A percentile compares a stretch with the other conserved stretches of the same genome.
Evolutionary conservation across 2,888 invertebrate genomes (phyloP).

Genomic region (Leuctra nigra): DNA sequence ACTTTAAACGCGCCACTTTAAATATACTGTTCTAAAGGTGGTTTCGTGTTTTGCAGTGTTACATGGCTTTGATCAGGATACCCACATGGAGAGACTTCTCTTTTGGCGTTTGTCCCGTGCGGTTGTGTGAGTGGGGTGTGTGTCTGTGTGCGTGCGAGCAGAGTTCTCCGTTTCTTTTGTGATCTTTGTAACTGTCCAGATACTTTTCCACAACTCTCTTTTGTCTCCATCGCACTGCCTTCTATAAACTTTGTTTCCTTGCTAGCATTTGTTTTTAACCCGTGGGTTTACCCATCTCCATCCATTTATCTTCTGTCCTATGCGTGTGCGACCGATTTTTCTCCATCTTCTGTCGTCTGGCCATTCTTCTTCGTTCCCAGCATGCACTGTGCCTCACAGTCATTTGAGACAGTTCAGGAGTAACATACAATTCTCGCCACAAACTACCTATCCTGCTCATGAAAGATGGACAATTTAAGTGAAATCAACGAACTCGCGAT

Average conservation of each 20-base stretch:
- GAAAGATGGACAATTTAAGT: too few relatives aligned
- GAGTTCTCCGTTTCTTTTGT: not conserved
- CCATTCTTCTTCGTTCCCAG: constrained; percentile 23
- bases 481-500: too few relatives aligned
- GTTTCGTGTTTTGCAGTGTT: too few relatives aligned
- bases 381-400: not conserved
- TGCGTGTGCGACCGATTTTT: constrained; percentile 19
- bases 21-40: too few relatives aligned
- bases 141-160: not conserved
- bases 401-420: not conserved
- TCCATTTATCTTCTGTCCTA: constrained; percentile 21
- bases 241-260: constrained; percentile 15
- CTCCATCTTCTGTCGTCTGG: not conserved
- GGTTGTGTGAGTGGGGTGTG: not conserved
- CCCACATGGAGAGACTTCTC: not conserved
- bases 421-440: not conserved
- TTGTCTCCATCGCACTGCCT: constrained; percentile 4
- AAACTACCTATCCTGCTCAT: not conserved
- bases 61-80: too few relatives aligned
- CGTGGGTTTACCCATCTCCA: constrained; percentile 9
- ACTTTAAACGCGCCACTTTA: too few relatives aligned
- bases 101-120: too few relatives aligned
- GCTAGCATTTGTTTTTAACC: constrained; percentile 13
- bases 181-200: constrained; percentile 10
- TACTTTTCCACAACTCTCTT: constrained; percentile 1